phyloP scores from a whole-genome alignment of 2,797 vertebrate species.

The Channa striata region DNA sequence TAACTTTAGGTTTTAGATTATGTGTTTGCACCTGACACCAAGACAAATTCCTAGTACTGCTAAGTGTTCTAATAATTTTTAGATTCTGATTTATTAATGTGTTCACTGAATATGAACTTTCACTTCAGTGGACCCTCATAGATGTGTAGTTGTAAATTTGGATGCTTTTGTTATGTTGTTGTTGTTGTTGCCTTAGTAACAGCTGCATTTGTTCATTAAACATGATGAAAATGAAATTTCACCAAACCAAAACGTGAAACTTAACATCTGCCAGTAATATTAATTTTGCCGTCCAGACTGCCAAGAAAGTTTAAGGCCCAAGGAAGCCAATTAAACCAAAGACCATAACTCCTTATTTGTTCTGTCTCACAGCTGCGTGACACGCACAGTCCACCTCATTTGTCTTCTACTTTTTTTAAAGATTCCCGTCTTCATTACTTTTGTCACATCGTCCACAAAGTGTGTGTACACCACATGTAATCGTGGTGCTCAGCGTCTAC shows the following conservation, averaged over 20 bases:
- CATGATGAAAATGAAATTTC: no score
- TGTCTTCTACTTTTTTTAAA: neutral
- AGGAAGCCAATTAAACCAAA: neutral
- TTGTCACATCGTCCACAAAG: neutral
- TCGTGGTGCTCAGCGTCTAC: neutral
- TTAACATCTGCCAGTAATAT: no score
- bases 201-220: neutral
- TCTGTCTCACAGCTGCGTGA: neutral
- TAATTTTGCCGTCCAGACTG: no score
- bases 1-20: neutral
- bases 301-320: neutral
- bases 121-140: neutral
- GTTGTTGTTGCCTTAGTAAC: conserved; percentile 14
- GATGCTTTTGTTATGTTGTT: neutral
- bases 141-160: neutral
- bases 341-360: neutral
- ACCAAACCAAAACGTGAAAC: no score
- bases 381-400: neutral
- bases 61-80: no score
- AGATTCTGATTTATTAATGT: no score
- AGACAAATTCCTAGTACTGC: no score
- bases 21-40: no score
- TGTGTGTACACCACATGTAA: no score
- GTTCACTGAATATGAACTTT: neutral
- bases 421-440: neutral